These are phyloP conservation scores for Xanthostigma xanthostigma DNA, from an alignment of 2,888 invertebrate species.

Conservation along the genomic window DNA sequence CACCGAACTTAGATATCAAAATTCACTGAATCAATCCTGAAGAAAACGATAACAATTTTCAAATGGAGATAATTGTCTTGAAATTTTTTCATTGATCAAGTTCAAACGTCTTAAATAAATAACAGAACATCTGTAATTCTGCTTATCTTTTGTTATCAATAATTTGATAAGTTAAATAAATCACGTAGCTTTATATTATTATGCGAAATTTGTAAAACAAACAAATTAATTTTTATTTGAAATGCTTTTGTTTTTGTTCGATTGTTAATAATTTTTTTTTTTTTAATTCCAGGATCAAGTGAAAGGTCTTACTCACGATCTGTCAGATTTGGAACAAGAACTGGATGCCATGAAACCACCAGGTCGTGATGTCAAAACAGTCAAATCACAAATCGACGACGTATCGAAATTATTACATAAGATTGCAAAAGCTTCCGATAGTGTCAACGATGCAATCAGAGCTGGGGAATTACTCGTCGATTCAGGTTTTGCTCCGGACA, in stretches of 20 bases:
- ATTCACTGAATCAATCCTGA: too few relatives aligned
- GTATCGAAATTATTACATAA: conserved; percentile 49
- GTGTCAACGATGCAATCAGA: conserved; percentile 50
- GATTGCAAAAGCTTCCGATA: conserved; percentile 47
- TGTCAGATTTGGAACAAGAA: conserved; percentile 68
- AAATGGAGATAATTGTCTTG: too few relatives aligned
- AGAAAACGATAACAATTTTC: too few relatives aligned
- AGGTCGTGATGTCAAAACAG: conserved; percentile 73
- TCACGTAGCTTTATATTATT: too few relatives aligned
- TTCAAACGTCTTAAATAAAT: too few relatives aligned
- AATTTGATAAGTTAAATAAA: too few relatives aligned
- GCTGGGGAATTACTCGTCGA: conserved; percentile 67
- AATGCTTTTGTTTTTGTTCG: neutral
- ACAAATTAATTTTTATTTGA: too few relatives aligned
- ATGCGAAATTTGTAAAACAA: too few relatives aligned
- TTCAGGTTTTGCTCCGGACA: conserved; percentile 72
- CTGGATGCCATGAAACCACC: conserved; percentile 74
- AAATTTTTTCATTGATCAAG: too few relatives aligned
- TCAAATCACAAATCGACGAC: conserved; percentile 72
- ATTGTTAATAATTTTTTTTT: conserved; percentile 2
- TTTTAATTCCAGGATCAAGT: conserved; percentile 48
- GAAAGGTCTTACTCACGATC: conserved; percentile 58
- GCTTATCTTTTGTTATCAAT: too few relatives aligned
- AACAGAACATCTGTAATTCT: too few relatives aligned
- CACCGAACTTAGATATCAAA: too few relatives aligned